Evolutionary conservation across 1,140 invertebrate species (phyloP).

Genomic region (Caenorhabditis elegans): WBcel235 BX284606.5:5022501-5023000

Average conservation of each 20-base stretch:
- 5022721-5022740: neutral
- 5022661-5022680: constrained; percentile 17
- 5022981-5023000: constrained; percentile 32
- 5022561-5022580: neutral
- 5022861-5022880: constrained; percentile 60
- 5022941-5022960: neutral
- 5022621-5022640: neutral
- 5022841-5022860: constrained; percentile 63
- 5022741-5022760: neutral
- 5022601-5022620: neutral
- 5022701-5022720: neutral
- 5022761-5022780: neutral
- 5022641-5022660: neutral
- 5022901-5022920: neutral
- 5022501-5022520: neutral
- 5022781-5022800: neutral
- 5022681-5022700: constrained; percentile 3
- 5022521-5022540: neutral
- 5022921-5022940: neutral
- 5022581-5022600: neutral
- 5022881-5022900: neutral
- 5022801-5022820: constrained; percentile 1
- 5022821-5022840: constrained; percentile 57
- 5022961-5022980: constrained; percentile 31
- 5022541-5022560: neutral